These are phyloP conservation scores for Opisthocomus hoazin DNA, from an alignment of 2,113 vertebrate species.

Conservation along the genomic window DNA sequence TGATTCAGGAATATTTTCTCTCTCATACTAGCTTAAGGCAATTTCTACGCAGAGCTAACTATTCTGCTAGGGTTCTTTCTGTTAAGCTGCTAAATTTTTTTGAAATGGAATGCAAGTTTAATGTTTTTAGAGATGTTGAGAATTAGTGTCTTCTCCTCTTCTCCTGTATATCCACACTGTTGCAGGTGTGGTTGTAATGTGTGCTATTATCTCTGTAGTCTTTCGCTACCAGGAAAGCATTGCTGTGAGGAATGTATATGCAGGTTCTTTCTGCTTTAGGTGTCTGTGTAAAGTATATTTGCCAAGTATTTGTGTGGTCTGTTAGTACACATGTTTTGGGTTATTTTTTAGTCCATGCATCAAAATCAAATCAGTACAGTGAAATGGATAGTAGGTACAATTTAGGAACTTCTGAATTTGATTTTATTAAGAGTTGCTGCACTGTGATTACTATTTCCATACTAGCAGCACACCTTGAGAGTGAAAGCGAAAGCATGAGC, in stretches of 20 bases:
- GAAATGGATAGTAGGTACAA: background rate
- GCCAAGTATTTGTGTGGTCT: background rate
- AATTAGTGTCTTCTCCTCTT: conserved; percentile 58
- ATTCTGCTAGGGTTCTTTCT: background rate
- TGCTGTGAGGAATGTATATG: background rate
- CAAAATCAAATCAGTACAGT: background rate
- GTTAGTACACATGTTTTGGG: background rate
- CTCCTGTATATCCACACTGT: conserved; percentile 47
- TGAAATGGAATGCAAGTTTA: conserved; percentile 14
- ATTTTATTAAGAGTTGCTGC: background rate
- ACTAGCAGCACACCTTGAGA: background rate
- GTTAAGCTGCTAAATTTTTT: conserved; percentile 43
- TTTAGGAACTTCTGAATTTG: background rate
- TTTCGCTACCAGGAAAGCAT: background rate
- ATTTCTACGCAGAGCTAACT: conserved; percentile 40
- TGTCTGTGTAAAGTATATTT: background rate
- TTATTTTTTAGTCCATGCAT: background rate
- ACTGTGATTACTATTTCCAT: background rate
- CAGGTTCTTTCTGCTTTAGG: background rate
- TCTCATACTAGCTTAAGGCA: conserved; percentile 62
- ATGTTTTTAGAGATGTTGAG: conserved; percentile 53
- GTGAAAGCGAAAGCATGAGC: background rate
- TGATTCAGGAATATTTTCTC: conserved; percentile 56
- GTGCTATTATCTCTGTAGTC: background rate
- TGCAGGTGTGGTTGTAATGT: conserved; percentile 12